Conservation (phyloP, 2,888 invertebrate species). For the Pterobdella sp. region DNA sequence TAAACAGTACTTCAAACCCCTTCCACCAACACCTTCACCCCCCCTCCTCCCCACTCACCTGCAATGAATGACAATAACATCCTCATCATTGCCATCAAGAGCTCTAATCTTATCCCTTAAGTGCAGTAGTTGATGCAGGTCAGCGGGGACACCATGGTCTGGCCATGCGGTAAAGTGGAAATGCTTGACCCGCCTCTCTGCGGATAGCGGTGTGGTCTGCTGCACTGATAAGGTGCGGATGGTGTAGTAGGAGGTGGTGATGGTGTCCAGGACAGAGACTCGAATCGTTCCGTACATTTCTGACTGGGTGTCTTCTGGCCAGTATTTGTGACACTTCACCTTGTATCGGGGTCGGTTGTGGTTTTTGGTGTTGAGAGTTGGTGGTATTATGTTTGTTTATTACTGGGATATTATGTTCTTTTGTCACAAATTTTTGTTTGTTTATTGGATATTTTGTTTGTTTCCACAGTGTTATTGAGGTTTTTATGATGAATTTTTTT, state of each 20-base stretch:
- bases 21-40: neutral
- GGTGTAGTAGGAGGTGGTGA: conserved; percentile 23
- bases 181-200: conserved; percentile 14
- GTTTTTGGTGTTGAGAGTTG: neutral
- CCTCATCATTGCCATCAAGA: conserved; percentile 41
- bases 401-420: neutral
- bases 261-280: conserved; percentile 7
- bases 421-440: neutral
- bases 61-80: conserved; percentile 38
- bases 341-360: neutral
- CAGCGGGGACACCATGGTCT: conserved; percentile 19
- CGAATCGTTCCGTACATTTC: conserved; percentile 16
- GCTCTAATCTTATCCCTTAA: conserved; percentile 47
- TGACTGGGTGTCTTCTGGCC: conserved; percentile 3
- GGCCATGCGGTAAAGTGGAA: conserved; percentile 27
- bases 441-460: neutral
- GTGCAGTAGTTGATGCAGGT: conserved; percentile 29
- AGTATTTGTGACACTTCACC: conserved; percentile 28
- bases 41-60: conserved; percentile 32
- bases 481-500: no score
- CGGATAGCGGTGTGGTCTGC: conserved; percentile 1
- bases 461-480: neutral
- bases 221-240: conserved; percentile 12
- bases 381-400: neutral
- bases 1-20: no score